phyloP scores from a whole-genome alignment of 1,140 invertebrate genomes.

The Bradysia coprophila region DNA sequence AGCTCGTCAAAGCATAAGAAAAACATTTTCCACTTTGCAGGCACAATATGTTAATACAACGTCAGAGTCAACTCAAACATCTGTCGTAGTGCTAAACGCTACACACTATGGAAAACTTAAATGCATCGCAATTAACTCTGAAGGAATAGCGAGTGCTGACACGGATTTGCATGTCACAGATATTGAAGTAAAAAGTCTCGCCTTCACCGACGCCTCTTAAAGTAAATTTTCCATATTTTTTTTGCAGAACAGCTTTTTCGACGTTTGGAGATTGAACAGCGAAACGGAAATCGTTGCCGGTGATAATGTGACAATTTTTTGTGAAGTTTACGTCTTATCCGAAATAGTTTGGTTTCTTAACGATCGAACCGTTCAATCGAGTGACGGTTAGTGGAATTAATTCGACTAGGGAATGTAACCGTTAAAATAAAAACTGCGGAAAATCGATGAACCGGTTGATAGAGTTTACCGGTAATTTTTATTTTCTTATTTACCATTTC shows the following conservation, averaged over 20 bases:
- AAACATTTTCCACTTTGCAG: no score
- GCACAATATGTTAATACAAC: neutral
- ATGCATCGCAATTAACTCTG: slow-evolving; percentile 17
- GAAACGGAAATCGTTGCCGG: slow-evolving; percentile 24
- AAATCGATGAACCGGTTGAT: no score
- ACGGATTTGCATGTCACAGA: slow-evolving; percentile 14
- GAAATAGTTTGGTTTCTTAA: slow-evolving; percentile 23
- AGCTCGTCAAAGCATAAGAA: no score
- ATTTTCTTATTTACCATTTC: neutral
- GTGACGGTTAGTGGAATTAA: slow-evolving; percentile 3
- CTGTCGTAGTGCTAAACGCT: slow-evolving; percentile 12
- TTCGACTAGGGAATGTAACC: no score
- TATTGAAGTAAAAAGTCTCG: slow-evolving; percentile 8
- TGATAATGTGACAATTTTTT: slow-evolving; percentile 29
- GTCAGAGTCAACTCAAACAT: neutral
- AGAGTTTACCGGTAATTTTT: no score
- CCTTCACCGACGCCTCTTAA: no score
- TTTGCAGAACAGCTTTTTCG: slow-evolving; percentile 13
- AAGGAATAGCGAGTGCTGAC: slow-evolving; percentile 6
- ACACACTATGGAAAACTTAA: slow-evolving; percentile 16
- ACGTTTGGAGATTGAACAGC: slow-evolving; percentile 9
- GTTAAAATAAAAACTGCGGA: no score
- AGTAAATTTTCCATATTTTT: no score
- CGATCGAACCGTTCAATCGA: slow-evolving; percentile 7
- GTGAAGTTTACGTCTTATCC: slow-evolving; percentile 27